These are phyloP conservation scores for Petroica traversi DNA, from an alignment of 2,113 vertebrate species.

Conservation along the genomic window DNA sequence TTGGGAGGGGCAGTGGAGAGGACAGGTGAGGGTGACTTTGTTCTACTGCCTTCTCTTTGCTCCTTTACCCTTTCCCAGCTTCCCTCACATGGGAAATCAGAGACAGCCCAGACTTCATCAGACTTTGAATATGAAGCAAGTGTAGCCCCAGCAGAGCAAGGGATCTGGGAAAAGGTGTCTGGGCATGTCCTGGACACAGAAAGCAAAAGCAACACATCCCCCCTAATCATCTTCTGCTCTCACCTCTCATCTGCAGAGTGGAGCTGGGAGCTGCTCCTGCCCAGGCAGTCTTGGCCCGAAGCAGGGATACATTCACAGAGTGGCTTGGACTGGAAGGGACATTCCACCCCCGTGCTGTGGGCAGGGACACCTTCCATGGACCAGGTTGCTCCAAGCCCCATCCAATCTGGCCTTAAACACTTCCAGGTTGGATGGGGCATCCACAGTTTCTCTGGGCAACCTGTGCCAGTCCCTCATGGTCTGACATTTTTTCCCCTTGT, in stretches of 20 bases:
- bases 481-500: background rate
- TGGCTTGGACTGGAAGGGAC: background rate
- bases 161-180: background rate
- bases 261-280: background rate
- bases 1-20: background rate
- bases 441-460: background rate
- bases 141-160: background rate
- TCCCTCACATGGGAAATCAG: background rate
- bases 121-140: background rate
- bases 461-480: background rate
- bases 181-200: background rate
- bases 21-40: background rate
- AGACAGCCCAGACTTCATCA: background rate
- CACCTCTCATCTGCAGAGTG: background rate
- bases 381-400: accelerated
- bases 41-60: background rate
- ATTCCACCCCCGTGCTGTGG: background rate
- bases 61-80: background rate
- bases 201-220: background rate
- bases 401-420: background rate
- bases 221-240: background rate
- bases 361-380: background rate
- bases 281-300: background rate
- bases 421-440: background rate
- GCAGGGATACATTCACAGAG: background rate